These are phyloP conservation scores for Nixonia krombeini DNA, from an alignment of 1,140 invertebrate genomes.

Conservation along the genomic window DNA sequence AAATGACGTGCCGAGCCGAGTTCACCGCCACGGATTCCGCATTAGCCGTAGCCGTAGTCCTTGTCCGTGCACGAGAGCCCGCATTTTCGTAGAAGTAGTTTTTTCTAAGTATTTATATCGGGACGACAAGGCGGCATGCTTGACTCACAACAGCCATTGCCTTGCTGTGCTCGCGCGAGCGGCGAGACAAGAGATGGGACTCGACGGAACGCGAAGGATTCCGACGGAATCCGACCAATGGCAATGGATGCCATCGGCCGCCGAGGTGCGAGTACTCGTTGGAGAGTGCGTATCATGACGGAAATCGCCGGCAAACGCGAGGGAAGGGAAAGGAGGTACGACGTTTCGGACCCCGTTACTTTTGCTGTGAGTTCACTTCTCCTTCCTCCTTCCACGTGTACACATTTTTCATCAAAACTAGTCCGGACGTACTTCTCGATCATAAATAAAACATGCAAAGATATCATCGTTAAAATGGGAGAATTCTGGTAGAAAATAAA, in stretches of 20 bases:
- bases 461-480: too few species aligned
- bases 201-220: background rate
- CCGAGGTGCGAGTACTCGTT: background rate
- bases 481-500: background rate
- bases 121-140: background rate
- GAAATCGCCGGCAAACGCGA: background rate
- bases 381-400: background rate
- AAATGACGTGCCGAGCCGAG: background rate
- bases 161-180: background rate
- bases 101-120: background rate
- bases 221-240: too few species aligned
- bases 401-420: background rate
- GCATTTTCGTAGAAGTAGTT: too few species aligned
- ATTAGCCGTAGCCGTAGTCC: background rate
- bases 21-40: background rate
- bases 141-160: constrained; percentile 1
- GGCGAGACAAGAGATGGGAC: too few species aligned
- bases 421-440: background rate
- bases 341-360: background rate
- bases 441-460: background rate
- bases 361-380: background rate
- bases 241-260: background rate
- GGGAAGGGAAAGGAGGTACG: background rate
- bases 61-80: background rate
- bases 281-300: background rate